Conservation (phyloP, 2,113 vertebrate species). For the Pavo muticus region DNA sequence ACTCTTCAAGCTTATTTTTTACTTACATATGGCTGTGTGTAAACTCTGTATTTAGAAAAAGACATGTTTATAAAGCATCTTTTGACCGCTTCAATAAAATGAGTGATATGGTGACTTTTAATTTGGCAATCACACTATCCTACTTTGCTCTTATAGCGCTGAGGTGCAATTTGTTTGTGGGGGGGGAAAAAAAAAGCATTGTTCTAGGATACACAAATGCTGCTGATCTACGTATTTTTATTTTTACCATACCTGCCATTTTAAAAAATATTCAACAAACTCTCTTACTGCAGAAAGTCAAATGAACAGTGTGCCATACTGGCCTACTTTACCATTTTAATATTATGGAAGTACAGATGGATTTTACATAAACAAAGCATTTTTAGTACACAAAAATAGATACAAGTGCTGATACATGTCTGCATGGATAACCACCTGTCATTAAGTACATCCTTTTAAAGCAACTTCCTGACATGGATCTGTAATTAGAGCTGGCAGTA, state of each 20-base stretch:
- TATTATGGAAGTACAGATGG: neutral
- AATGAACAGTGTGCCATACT: neutral
- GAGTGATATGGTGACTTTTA: neutral
- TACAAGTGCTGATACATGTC: neutral
- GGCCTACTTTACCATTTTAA: neutral
- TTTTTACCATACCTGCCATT: neutral
- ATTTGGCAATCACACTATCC: neutral
- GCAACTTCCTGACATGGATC: neutral
- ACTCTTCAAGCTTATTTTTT: neutral
- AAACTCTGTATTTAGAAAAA: neutral
- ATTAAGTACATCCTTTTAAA: neutral
- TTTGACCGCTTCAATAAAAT: neutral
- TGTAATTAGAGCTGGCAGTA: neutral
- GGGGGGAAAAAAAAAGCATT: neutral
- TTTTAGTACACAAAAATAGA: neutral
- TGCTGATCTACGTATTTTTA: neutral
- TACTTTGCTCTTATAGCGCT: neutral
- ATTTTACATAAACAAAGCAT: neutral
- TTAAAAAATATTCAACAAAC: neutral
- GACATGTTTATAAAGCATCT: neutral
- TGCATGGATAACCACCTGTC: neutral
- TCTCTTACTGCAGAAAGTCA: neutral
- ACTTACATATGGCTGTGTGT: neutral
- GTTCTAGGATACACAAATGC: neutral
- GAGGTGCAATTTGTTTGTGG: neutral